Evolutionary conservation across 1,140 invertebrate species (phyloP).

Genomic region (Drosophila tani): DNA sequence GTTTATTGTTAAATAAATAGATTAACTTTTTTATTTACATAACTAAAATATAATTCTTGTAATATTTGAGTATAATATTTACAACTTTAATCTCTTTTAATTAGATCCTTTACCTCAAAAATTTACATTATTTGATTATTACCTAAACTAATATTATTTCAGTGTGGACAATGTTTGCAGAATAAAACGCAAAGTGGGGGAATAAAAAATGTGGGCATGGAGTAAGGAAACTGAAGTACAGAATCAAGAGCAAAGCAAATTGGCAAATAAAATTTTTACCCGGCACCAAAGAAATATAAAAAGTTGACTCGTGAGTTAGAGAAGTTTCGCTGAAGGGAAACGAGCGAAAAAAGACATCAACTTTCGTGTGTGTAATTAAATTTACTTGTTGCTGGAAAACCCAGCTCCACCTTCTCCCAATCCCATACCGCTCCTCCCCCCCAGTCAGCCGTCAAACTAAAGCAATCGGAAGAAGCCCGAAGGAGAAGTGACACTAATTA

Average conservation of each 20-base stretch:
- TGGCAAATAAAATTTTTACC: conserved; percentile 74
- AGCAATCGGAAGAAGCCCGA: conserved; percentile 48
- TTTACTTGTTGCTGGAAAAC: conserved; percentile 63
- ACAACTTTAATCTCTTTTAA: background rate
- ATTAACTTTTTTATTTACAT: too few relatives aligned
- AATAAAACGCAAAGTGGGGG: background rate
- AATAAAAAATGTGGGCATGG: background rate
- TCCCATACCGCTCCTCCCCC: background rate
- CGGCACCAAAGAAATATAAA: conserved; percentile 58
- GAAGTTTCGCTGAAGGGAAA: conserved; percentile 18
- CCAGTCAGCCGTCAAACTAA: conserved; percentile 7
- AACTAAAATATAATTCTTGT: background rate
- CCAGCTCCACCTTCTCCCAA: background rate
- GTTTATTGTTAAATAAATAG: too few relatives aligned
- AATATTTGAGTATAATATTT: background rate
- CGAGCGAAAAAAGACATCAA: conserved; percentile 39
- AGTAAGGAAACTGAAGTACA: conserved; percentile 16
- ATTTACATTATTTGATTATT: background rate
- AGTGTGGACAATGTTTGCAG: conserved; percentile 16
- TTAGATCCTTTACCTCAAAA: background rate
- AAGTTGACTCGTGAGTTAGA: conserved; percentile 57
- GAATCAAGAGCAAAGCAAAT: conserved; percentile 59
- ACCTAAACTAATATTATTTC: background rate
- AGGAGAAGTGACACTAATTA: conserved; percentile 74
- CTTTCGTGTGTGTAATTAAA: conserved; percentile 70